phyloP scores from a whole-genome alignment of 2,113 vertebrate species.

The Cyprinodon tularosa region DNA sequence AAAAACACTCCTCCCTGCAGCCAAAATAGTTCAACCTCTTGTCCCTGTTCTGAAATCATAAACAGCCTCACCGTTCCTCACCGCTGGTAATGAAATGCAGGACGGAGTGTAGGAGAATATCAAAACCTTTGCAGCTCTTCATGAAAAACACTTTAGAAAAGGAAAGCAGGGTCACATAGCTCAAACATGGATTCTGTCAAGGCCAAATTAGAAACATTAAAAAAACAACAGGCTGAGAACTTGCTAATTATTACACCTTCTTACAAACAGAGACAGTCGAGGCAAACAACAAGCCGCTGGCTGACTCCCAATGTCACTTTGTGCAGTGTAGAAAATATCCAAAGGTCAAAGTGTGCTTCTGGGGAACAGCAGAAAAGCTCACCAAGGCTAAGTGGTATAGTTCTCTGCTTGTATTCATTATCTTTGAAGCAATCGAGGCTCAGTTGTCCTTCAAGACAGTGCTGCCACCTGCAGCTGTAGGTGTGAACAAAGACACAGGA shows the following conservation, averaged over 20 bases:
- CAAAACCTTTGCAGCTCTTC: conserved; percentile 56
- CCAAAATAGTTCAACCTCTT: conserved; percentile 76
- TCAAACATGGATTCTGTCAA: conserved; percentile 75
- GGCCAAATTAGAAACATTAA: conserved; percentile 74
- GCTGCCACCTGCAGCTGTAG: conserved; percentile 80
- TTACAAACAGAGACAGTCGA: conserved; percentile 72
- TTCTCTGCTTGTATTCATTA: conserved; percentile 45
- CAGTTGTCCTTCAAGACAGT: conserved; percentile 73
- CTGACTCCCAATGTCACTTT: conserved; percentile 80
- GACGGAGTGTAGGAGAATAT: conserved; percentile 70
- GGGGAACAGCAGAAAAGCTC: conserved; percentile 65
- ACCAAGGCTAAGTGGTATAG: conserved; percentile 66
- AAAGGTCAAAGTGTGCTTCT: conserved; percentile 81
- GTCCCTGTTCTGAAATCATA: conserved; percentile 78
- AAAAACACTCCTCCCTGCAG: conserved; percentile 76
- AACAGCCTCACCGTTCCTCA: conserved; percentile 62
- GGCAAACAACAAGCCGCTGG: conserved; percentile 69
- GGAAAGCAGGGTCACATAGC: conserved; percentile 67
- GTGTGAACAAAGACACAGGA: conserved; percentile 60
- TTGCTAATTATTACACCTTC: conserved; percentile 81
- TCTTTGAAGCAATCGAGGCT: conserved; percentile 63
- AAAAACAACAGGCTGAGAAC: conserved; percentile 68
- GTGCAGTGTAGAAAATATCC: conserved; percentile 81
- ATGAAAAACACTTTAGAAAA: conserved; percentile 65
- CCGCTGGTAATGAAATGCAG: conserved; percentile 75